phyloP scores from a whole-genome alignment of 2,888 invertebrate genomes.

The Dasypolia templi region DNA sequence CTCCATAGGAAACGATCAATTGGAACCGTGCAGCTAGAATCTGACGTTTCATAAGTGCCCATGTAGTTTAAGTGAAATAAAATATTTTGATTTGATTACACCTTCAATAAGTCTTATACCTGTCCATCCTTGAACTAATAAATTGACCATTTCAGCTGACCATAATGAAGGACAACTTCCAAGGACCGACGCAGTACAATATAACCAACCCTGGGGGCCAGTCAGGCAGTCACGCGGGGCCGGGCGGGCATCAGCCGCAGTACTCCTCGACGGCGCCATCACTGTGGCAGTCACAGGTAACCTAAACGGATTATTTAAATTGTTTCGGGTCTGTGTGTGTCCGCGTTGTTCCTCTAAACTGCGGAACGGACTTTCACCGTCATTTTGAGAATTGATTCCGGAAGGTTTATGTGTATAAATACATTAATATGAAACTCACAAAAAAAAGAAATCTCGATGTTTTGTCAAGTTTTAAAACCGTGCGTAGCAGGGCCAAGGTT shows the following conservation, averaged over 20 bases:
- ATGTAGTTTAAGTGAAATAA: too few species aligned
- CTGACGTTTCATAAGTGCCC: too few species aligned
- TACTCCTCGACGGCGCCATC: constrained; percentile 43
- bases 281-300: constrained; percentile 55
- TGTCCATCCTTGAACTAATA: background rate
- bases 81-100: too few species aligned
- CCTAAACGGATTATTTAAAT: background rate
- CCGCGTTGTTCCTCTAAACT: background rate
- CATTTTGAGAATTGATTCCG: background rate
- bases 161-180: constrained; percentile 83
- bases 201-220: constrained; percentile 53
- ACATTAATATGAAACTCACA: background rate
- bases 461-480: too few species aligned
- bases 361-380: background rate
- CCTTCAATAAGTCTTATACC: background rate
- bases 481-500: too few species aligned
- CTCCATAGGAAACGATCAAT: too few species aligned
- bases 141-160: constrained; percentile 73
- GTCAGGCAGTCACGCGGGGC: constrained; percentile 16
- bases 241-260: constrained; percentile 31
- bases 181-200: constrained; percentile 76
- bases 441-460: background rate
- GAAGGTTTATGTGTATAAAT: background rate
- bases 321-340: background rate
- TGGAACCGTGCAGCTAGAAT: too few species aligned